Conservation (phyloP, 23 tunicate genomes). For the Trididemnum miniatum region DNA sequence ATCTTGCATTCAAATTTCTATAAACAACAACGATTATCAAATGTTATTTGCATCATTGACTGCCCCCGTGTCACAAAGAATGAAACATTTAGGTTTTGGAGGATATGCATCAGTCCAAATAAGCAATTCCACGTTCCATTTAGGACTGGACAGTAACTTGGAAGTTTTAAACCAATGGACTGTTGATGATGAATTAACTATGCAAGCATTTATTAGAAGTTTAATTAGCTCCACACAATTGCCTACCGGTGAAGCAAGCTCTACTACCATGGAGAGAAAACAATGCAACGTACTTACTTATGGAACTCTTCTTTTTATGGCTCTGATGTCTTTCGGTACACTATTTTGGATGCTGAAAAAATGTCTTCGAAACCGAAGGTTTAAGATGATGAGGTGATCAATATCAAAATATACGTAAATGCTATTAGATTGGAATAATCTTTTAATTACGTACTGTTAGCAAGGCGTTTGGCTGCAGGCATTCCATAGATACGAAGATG, state of each 20-base stretch:
- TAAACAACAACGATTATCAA: constrained; percentile 20
- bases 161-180: constrained; percentile 1
- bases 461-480: no score
- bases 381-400: no score
- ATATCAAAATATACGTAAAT: no score
- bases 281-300: not conserved
- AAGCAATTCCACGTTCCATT: not conserved
- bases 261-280: not conserved
- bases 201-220: constrained; percentile 6
- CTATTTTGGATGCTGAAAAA: not conserved
- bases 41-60: constrained; percentile 39
- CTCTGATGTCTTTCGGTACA: not conserved
- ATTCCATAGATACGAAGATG: no score
- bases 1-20: constrained; percentile 1
- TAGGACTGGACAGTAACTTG: not conserved
- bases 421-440: no score
- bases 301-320: not conserved
- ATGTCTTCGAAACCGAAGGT: not conserved
- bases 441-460: no score
- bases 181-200: not conserved
- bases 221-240: constrained; percentile 7
- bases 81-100: constrained; percentile 41
- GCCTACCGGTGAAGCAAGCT: not conserved
- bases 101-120: constrained; percentile 29
- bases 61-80: constrained; percentile 3